Conservation (phyloP, 2,797 vertebrate genomes). For the Columba guinea region DNA sequence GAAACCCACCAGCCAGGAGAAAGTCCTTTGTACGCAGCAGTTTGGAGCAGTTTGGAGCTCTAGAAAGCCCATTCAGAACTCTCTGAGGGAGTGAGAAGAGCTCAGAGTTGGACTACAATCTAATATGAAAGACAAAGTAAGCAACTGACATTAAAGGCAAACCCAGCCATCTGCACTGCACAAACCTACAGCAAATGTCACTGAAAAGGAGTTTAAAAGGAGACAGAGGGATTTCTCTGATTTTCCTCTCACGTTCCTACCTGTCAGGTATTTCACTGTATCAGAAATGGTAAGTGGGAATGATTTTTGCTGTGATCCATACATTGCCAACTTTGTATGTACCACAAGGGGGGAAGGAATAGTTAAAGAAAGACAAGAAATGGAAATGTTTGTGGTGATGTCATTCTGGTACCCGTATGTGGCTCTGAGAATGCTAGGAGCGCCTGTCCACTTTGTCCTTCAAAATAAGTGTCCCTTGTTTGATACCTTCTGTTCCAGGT, state of each 20-base stretch:
- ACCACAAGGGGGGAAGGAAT: background rate
- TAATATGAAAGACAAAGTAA: background rate
- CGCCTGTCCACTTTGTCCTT: background rate
- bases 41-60: background rate
- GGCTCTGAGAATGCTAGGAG: background rate
- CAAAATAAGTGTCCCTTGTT: background rate
- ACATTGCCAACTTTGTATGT: background rate
- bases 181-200: background rate
- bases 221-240: background rate
- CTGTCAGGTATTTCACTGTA: background rate
- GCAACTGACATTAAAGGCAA: background rate
- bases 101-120: background rate
- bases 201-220: background rate
- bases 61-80: background rate
- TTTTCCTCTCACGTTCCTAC: background rate
- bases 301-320: background rate
- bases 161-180: rapidly evolving
- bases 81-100: background rate
- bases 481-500: background rate
- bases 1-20: background rate
- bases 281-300: background rate
- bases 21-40: background rate
- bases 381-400: background rate
- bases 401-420: background rate
- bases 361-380: background rate